phyloP scores from a whole-genome alignment of 1,140 invertebrate genomes.

The Pollicipes pollicipes region DNA sequence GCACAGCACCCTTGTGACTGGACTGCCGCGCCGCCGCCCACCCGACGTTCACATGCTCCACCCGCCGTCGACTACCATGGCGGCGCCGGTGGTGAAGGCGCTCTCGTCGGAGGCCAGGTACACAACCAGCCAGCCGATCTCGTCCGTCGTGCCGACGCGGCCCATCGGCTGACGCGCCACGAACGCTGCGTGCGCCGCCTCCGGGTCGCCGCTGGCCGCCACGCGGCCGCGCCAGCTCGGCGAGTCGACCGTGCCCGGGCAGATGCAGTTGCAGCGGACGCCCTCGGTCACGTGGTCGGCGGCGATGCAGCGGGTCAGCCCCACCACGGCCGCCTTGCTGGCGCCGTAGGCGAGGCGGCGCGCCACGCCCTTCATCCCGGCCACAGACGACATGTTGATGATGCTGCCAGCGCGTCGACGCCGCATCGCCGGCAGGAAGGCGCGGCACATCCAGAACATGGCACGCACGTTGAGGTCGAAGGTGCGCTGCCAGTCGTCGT shows the following conservation, averaged over 20 bases:
- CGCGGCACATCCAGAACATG: slow-evolving; percentile 24
- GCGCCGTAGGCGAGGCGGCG: slow-evolving; percentile 28
- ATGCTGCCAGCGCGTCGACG: slow-evolving; percentile 22
- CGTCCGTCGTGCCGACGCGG: slow-evolving; percentile 27
- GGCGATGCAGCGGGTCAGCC: slow-evolving; percentile 28
- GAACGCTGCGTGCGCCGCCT: slow-evolving; percentile 26
- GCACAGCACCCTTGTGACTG: too few relatives aligned
- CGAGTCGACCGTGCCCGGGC: slow-evolving; percentile 26
- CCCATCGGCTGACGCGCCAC: slow-evolving; percentile 27
- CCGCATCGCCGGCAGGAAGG: slow-evolving; percentile 22
- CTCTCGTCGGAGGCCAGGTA: slow-evolving; percentile 30
- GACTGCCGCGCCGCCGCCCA: too few relatives aligned
- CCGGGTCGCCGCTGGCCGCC: slow-evolving; percentile 22
- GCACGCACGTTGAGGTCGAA: slow-evolving; percentile 30
- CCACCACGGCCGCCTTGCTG: slow-evolving; percentile 29
- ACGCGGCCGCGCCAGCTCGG: slow-evolving; percentile 24
- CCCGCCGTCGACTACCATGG: slow-evolving; percentile 26
- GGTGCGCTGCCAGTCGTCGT: slow-evolving; percentile 26
- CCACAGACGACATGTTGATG: slow-evolving; percentile 30
- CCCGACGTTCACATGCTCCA: slow-evolving; percentile 15
- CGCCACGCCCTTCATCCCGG: slow-evolving; percentile 27
- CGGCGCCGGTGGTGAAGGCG: slow-evolving; percentile 32
- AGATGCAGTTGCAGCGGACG: slow-evolving; percentile 28
- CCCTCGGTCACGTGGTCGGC: slow-evolving; percentile 24
- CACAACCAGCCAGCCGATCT: slow-evolving; percentile 26